phyloP scores from a whole-genome alignment of 2,888 invertebrate species.

The Exephanes ischioxanthus region DNA sequence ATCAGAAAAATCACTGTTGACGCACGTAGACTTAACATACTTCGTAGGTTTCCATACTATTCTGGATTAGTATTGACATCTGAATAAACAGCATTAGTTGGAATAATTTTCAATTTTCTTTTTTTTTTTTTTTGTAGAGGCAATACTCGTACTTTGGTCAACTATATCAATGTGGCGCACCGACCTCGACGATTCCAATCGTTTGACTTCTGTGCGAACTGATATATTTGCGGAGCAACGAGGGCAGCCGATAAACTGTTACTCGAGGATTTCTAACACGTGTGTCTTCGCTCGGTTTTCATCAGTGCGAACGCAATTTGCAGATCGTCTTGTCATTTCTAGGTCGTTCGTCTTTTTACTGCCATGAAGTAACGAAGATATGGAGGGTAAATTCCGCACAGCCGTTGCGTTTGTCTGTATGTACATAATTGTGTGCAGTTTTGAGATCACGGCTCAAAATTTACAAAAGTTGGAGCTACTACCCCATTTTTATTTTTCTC shows the following conservation, averaged over 20 bases:
- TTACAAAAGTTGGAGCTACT: too few species aligned
- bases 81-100: neutral
- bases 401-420: neutral
- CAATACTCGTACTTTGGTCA: slow-evolving; percentile 40
- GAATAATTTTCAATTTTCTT: slow-evolving; percentile 2
- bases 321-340: slow-evolving; percentile 26
- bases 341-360: slow-evolving; percentile 30
- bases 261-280: slow-evolving; percentile 19
- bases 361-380: neutral
- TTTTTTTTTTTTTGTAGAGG: neutral
- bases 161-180: slow-evolving; percentile 30
- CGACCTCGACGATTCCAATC: slow-evolving; percentile 53
- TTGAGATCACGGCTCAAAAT: too few species aligned
- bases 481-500: too few species aligned
- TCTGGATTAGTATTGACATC: neutral
- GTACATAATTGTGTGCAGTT: too few species aligned
- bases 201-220: slow-evolving; percentile 46
- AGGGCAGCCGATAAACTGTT: slow-evolving; percentile 50
- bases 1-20: neutral
- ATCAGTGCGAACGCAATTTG: neutral
- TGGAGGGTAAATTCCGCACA: neutral
- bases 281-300: slow-evolving; percentile 24
- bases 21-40: neutral
- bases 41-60: slow-evolving; percentile 26
- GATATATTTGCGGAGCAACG: slow-evolving; percentile 44